Percentiles rank a stretch among this genome's conserved stretches.
phyloP scores from a whole-genome alignment of 92 coral and sea anemone species.

The Galaxea fascicularis region DNA sequence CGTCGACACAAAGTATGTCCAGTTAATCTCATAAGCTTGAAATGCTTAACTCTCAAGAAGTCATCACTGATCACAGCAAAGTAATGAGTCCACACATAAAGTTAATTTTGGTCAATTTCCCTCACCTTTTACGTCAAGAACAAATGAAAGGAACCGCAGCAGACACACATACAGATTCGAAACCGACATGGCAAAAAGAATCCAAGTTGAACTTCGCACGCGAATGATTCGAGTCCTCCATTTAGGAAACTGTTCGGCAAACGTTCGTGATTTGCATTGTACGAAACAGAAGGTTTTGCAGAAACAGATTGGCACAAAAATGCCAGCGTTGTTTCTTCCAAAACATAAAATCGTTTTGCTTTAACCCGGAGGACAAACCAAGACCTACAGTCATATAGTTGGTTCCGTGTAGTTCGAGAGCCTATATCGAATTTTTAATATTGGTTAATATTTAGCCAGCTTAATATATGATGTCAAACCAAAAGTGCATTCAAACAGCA shows the following conservation, averaged over 20 bases:
- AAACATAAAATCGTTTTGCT: neutral
- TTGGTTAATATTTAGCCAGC: constrained; percentile 1
- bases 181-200: neutral
- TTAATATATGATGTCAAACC: neutral
- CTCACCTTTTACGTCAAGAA: neutral
- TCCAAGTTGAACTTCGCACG: neutral
- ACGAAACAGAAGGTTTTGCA: neutral
- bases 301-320: no score
- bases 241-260: no score
- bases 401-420: no score
- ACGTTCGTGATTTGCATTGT: no score
- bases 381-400: no score
- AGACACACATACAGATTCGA: neutral
- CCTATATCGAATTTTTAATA: no score
- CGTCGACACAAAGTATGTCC: no score
- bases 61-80: no score
- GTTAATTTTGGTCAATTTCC: neutral
- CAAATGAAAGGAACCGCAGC: neutral
- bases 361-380: neutral
- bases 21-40: no score
- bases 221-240: neutral
- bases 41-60: no score
- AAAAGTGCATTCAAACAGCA: neutral
- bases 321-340: neutral
- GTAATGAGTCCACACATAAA: no score